phyloP scores from a whole-genome alignment of 2,797 vertebrate species.

The Epinephelus coioides region DNA sequence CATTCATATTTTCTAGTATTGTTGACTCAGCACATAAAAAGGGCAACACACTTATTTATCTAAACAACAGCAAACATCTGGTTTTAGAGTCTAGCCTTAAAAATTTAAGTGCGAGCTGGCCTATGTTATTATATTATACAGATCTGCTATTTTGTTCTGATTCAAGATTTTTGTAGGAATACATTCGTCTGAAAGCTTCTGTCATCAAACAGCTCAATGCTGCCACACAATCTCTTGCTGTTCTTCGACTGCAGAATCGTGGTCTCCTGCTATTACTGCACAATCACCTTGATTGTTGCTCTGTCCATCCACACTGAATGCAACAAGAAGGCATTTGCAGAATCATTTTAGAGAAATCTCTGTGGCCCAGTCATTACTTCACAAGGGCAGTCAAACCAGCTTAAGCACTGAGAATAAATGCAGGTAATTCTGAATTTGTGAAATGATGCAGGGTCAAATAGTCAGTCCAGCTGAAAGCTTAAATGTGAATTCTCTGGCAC shows the following conservation, averaged over 20 bases:
- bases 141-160: constrained; percentile 11
- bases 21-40: constrained; percentile 6
- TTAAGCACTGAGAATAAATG: constrained; percentile 10
- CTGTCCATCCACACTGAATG: constrained; percentile 10
- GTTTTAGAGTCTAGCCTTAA: constrained; percentile 2
- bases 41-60: constrained; percentile 3
- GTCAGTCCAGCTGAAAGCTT: not conserved
- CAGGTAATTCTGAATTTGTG: not conserved
- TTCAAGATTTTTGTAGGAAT: constrained; percentile 6
- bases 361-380: not conserved
- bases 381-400: constrained; percentile 8
- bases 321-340: constrained; percentile 6
- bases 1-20: constrained; percentile 7
- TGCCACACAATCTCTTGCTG: constrained; percentile 13
- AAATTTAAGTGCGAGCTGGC: not conserved
- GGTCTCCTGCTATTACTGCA: constrained; percentile 26
- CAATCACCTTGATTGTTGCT: constrained; percentile 44
- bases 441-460: not conserved
- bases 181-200: constrained; percentile 11
- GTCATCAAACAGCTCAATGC: constrained; percentile 18
- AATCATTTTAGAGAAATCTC: constrained; percentile 4
- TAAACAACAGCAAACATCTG: constrained; percentile 8
- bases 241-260: constrained; percentile 19
- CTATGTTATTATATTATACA: not conserved
- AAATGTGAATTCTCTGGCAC: not conserved